Conservation (phyloP, 2,888 invertebrate species). For the Melolontha melolontha region DNA sequence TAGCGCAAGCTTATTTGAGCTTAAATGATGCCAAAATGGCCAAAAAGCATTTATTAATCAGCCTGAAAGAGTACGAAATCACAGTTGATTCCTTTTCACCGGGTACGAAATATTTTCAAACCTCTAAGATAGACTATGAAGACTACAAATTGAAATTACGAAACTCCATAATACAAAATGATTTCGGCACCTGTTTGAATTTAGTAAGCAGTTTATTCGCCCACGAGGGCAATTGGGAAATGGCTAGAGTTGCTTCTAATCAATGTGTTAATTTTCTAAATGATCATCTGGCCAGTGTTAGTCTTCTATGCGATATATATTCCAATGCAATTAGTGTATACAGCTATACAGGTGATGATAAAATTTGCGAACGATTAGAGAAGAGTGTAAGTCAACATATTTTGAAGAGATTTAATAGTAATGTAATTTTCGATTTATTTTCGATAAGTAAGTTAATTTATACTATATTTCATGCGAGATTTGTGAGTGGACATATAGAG, state of each 20-base stretch:
- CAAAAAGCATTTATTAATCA: constrained; percentile 52
- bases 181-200: constrained; percentile 52
- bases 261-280: constrained; percentile 58
- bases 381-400: constrained; percentile 53
- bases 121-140: constrained; percentile 20
- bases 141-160: constrained; percentile 25
- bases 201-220: constrained; percentile 51
- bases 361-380: constrained; percentile 63
- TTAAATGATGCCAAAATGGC: constrained; percentile 49
- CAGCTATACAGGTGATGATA: constrained; percentile 63
- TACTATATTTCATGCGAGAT: constrained; percentile 56
- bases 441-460: constrained; percentile 38
- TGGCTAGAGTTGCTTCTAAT: constrained; percentile 49
- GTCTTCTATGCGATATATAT: constrained; percentile 67
- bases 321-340: constrained; percentile 67
- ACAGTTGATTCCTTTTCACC: constrained; percentile 49
- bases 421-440: constrained; percentile 65
- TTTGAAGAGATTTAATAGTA: constrained; percentile 55
- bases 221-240: constrained; percentile 53
- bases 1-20: constrained; percentile 51
- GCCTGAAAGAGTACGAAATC: constrained; percentile 54
- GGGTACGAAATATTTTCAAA: constrained; percentile 22
- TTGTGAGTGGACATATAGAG: constrained; percentile 31
- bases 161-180: constrained; percentile 44
- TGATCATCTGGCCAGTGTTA: constrained; percentile 62